Percentiles rank a stretch among this genome's conserved stretches.
These are phyloP conservation scores for Horisme vitalbata DNA, from an alignment of 2,888 invertebrate genomes.

Conservation along the genomic window DNA sequence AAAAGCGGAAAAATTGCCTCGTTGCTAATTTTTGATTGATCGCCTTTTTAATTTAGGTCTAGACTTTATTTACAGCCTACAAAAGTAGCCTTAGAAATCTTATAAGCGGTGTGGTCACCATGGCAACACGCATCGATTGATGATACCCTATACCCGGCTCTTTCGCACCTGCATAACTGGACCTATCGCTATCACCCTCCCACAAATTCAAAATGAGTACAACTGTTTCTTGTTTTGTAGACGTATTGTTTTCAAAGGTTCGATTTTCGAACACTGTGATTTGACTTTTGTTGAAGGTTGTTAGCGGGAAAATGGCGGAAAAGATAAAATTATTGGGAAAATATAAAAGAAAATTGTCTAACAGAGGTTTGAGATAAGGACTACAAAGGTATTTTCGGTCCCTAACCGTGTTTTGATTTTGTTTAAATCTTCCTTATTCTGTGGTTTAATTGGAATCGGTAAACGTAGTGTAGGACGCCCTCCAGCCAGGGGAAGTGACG, in stretches of 20 bases:
- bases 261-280: constrained; percentile 3
- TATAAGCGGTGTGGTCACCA: constrained; percentile 43
- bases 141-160: constrained; percentile 42
- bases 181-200: constrained; percentile 32
- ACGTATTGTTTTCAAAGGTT: constrained; percentile 15
- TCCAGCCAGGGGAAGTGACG: too few relatives aligned
- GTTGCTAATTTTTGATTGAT: too few relatives aligned
- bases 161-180: constrained; percentile 24
- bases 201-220: constrained; percentile 29
- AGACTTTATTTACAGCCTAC: background rate
- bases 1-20: too few relatives aligned
- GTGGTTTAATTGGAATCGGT: too few relatives aligned
- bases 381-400: too few relatives aligned
- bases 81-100: background rate
- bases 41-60: too few relatives aligned
- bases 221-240: constrained; percentile 34
- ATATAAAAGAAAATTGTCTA: too few relatives aligned
- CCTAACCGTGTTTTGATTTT: too few relatives aligned
- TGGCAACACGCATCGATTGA: constrained; percentile 69
- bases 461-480: too few relatives aligned
- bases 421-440: too few relatives aligned
- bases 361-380: too few relatives aligned
- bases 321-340: constrained; percentile 5
- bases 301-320: too few relatives aligned
- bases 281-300: background rate